Evolutionary conservation across 2,888 invertebrate species (phyloP).

Genomic region (Drosophila diplacantha): DNA sequence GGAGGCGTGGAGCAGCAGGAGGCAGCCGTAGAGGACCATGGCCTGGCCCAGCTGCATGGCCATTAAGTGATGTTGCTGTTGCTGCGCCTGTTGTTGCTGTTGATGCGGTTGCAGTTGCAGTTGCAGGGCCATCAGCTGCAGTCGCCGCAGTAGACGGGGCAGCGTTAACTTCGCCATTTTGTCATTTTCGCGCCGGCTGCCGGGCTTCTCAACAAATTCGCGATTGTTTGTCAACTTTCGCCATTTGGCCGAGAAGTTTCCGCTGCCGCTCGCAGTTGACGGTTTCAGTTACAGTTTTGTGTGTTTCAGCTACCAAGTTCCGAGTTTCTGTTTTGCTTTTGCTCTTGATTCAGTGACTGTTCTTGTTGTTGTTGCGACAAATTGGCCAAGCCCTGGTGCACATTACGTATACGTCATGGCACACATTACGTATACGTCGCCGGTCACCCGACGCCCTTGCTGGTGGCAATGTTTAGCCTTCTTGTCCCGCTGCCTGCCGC

Average conservation of each 20-base stretch:
- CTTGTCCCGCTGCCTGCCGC: slow-evolving; percentile 31
- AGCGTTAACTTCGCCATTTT: slow-evolving; percentile 70
- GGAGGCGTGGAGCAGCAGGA: slow-evolving; percentile 55
- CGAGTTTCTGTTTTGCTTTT: slow-evolving; percentile 10
- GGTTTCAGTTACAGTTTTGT: slow-evolving; percentile 24
- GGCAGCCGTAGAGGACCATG: slow-evolving; percentile 73
- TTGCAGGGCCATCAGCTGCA: slow-evolving; percentile 53
- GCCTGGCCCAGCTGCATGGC: slow-evolving; percentile 61
- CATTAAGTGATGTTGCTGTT: slow-evolving; percentile 38
- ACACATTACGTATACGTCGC: slow-evolving; percentile 56
- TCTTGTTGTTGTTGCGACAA: slow-evolving; percentile 44
- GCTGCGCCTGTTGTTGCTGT: slow-evolving; percentile 33
- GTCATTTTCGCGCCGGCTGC: slow-evolving; percentile 47
- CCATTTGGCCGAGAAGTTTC: slow-evolving; percentile 51
- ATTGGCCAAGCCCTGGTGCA: slow-evolving; percentile 47
- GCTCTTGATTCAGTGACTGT: slow-evolving; percentile 5
- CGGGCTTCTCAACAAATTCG: slow-evolving; percentile 43
- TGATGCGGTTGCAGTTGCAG: slow-evolving; percentile 37
- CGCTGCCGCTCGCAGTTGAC: slow-evolving; percentile 7
- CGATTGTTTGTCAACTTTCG: slow-evolving; percentile 55
- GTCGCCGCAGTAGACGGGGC: slow-evolving; percentile 63
- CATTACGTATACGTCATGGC: slow-evolving; percentile 28
- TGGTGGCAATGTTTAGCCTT: slow-evolving; percentile 33
- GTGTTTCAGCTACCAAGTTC: slow-evolving; percentile 8
- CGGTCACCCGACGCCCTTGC: slow-evolving; percentile 34